Conservation (phyloP, 2,797 vertebrate species). For the Malacoctenus gilli region DNA sequence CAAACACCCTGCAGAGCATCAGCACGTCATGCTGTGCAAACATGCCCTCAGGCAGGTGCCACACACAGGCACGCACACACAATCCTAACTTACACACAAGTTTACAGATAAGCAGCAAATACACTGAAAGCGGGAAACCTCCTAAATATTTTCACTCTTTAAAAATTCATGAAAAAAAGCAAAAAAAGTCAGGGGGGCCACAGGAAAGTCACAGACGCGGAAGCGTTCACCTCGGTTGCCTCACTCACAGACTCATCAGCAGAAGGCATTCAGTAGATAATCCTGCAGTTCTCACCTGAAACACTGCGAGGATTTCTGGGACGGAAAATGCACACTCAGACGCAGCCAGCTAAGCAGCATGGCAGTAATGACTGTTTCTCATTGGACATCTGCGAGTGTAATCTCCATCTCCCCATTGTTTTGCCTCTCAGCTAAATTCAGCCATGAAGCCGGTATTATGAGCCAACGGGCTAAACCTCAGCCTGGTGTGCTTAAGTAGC, state of each 20-base stretch:
- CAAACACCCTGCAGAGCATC: constrained; percentile 56
- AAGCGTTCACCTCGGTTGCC: neutral
- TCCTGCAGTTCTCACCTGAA: constrained; percentile 3
- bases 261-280: constrained; percentile 18
- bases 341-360: constrained; percentile 41
- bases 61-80: constrained; percentile 11
- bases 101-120: constrained; percentile 29
- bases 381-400: constrained; percentile 27
- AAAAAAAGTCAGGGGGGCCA: constrained; percentile 2
- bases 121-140: constrained; percentile 21
- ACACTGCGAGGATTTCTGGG: constrained; percentile 36
- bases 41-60: constrained; percentile 60
- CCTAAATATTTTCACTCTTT: constrained; percentile 39
- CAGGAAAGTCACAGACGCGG: constrained; percentile 8
- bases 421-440: constrained; percentile 47
- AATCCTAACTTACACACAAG: neutral
- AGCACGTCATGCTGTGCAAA: constrained; percentile 52
- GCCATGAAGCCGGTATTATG: constrained; percentile 16
- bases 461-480: constrained; percentile 42
- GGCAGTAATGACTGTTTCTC: constrained; percentile 55
- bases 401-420: constrained; percentile 32
- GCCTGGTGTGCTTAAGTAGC: constrained; percentile 51
- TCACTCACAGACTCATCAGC: constrained; percentile 14
- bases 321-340: constrained; percentile 42
- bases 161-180: constrained; percentile 13